Base-by-base conservation (phyloP, 2,113 vertebrate genomes). In the Anthoscopus minutus region DNA sequence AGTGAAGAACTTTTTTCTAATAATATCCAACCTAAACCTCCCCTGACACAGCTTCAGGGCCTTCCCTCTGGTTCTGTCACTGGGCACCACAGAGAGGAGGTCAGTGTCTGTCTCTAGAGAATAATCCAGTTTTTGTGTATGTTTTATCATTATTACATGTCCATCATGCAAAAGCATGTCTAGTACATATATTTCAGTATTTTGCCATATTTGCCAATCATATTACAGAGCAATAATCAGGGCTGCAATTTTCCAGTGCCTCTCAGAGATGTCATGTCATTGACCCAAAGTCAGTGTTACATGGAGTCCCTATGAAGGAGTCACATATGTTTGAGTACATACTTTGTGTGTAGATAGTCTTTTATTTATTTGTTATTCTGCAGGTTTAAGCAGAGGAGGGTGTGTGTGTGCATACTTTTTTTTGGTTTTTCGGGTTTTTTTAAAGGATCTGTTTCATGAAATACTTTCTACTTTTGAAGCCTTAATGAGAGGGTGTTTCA, bases 281-380 rank as follows among this genome's bases (percentile, higher is more conserved):
- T 86, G 37, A 28, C 9, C 17, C n/a, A 66, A 81, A 70, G 9
- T 6, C 19, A 61, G 22, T 72, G 40, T 48, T 37, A 14, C 9
- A 4, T 11, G 10, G 4, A 2, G 7, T n/a, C n/a, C n/a, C n/a
- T n/a, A n/a, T n/a, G 5, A 6, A 2, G 6, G 4, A 1, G 4
- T 45, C 13, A 31, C 19, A 70, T 45, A 60, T 17, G 2, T 18
- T 42, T 37, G 5, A 64, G 14, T 33, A 22, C 21, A 25, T 40
- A 38, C 11, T 53, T 38, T 11, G 9, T 64, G 15, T 15, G 6
- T 25, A 31, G 8, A 30, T 22, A 10, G 2, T 40, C 91, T 16
- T 9, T 19, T 31, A 60, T 33, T 77, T 57, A 53, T 40, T 48
- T 57, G 37, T 31, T 78, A 33, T 27, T 65, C 54, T 17, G 2